A percentile compares a stretch with the other conserved stretches of the same genome.
Conservation (phyloP, 2,888 invertebrate genomes). For the Coleophora flavipennella region DNA sequence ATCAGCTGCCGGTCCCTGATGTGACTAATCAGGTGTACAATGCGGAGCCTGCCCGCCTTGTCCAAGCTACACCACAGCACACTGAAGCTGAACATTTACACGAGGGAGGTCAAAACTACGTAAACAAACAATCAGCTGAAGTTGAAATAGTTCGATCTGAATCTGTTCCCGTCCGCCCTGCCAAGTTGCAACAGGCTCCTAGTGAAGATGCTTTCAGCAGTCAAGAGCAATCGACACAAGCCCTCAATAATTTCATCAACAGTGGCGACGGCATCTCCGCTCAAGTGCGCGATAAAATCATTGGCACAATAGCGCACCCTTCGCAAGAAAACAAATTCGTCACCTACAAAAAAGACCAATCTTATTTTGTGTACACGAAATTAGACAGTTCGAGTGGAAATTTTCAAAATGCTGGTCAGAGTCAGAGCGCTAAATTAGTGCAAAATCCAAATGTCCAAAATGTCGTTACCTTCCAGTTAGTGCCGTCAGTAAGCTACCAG, state of each 20-base stretch:
- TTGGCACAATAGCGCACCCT: slow-evolving; percentile 57
- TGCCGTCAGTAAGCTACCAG: slow-evolving; percentile 53
- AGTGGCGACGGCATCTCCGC: slow-evolving; percentile 50
- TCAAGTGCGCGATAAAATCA: slow-evolving; percentile 53
- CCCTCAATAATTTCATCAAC: slow-evolving; percentile 30
- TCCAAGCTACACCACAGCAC: slow-evolving; percentile 20
- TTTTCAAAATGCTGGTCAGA: slow-evolving; percentile 17
- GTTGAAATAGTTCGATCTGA: slow-evolving; percentile 45
- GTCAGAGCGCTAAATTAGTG: slow-evolving; percentile 21
- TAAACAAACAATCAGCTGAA: slow-evolving; percentile 26
- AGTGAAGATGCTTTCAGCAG: slow-evolving; percentile 31
- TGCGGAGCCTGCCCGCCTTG: slow-evolving; percentile 27
- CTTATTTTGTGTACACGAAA: slow-evolving; percentile 52
- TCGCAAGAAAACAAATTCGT: slow-evolving; percentile 46
- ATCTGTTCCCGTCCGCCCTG: slow-evolving; percentile 30
- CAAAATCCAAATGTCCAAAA: slow-evolving; percentile 24
- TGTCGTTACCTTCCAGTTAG: slow-evolving; percentile 38
- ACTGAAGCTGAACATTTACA: slow-evolving; percentile 20
- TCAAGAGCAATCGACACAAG: slow-evolving; percentile 28
- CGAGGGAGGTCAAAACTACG: slow-evolving; percentile 17
- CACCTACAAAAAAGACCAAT: slow-evolving; percentile 56
- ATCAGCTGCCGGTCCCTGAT: slow-evolving; percentile 56
- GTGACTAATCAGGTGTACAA: slow-evolving; percentile 54
- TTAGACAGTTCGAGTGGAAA: slow-evolving; percentile 27
- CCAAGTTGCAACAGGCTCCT: slow-evolving; percentile 34